A percentile compares a stretch with the other conserved stretches of the same genome.
phyloP scores from a whole-genome alignment of 2,888 invertebrate genomes.

The Andrena hattorfiana region DNA sequence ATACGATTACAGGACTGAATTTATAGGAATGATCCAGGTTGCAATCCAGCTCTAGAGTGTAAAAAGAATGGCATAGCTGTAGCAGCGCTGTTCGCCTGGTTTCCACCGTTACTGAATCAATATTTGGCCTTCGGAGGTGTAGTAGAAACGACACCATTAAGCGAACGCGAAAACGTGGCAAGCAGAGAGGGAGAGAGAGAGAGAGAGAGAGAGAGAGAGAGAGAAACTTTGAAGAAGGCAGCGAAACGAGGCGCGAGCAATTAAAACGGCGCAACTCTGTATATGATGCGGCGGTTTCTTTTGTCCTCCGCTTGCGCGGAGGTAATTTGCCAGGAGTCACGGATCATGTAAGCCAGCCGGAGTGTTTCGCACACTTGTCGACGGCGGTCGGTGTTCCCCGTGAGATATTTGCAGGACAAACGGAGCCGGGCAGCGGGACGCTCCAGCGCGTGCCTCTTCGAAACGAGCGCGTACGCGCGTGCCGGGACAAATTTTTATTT shows the following conservation, averaged over 20 bases:
- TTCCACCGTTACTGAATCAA: too few species aligned
- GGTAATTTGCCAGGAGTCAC: conserved; percentile 10
- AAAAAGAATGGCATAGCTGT: too few species aligned
- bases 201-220: too few species aligned
- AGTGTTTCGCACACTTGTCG: conserved; percentile 8
- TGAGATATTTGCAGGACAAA: conserved; percentile 27
- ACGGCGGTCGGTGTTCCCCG: conserved; percentile 2
- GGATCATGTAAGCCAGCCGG: conserved; percentile 20
- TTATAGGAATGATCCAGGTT: too few species aligned
- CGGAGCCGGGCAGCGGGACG: neutral
- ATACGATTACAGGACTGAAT: too few species aligned
- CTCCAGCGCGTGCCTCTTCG: neutral
- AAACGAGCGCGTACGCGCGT: conserved; percentile 33
- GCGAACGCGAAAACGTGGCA: too few species aligned
- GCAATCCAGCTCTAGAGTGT: too few species aligned
- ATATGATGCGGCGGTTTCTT: neutral
- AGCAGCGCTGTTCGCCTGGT: too few species aligned
- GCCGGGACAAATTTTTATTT: conserved; percentile 50
- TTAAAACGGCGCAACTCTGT: neutral
- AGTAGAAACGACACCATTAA: too few species aligned
- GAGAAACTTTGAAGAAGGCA: neutral
- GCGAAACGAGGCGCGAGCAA: conserved; percentile 1
- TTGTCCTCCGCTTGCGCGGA: neutral
- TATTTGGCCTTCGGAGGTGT: too few species aligned
- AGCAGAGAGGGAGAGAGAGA: too few species aligned